These are phyloP conservation scores for Tychaedon coryphoeus DNA, from an alignment of 2,113 vertebrate genomes.

Conservation along the genomic window DNA sequence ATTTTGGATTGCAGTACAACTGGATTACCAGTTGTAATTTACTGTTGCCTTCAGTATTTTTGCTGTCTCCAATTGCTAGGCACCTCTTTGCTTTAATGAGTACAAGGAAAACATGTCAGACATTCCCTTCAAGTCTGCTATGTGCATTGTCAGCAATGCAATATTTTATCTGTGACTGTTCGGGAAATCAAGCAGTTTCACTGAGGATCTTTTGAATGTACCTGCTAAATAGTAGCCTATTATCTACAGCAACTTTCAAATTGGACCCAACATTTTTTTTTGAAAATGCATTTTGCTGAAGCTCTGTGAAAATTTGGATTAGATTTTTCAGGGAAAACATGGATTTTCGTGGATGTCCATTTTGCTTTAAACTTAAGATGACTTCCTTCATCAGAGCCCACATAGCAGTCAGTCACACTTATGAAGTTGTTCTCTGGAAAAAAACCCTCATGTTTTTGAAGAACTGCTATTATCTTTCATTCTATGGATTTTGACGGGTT, in stretches of 20 bases:
- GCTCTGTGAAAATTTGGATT: neutral
- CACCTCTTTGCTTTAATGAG: neutral
- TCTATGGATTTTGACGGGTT: neutral
- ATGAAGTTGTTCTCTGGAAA: neutral
- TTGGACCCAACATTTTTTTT: neutral
- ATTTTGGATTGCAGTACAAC: neutral
- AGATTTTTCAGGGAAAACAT: neutral
- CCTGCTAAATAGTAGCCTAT: neutral
- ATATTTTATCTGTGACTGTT: neutral
- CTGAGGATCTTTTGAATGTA: neutral
- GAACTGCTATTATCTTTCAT: neutral
- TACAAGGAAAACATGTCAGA: neutral
- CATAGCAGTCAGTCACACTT: neutral
- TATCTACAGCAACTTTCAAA: neutral
- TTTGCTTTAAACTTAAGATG: neutral
- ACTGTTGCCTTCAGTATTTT: neutral
- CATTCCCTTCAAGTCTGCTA: neutral
- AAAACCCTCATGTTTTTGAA: neutral
- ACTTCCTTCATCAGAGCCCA: neutral
- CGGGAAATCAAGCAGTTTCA: neutral
- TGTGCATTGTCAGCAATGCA: neutral
- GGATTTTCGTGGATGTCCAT: neutral
- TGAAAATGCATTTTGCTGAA: neutral
- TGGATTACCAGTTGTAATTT: neutral
- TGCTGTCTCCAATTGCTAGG: neutral